These are phyloP conservation scores for Halcyon chelicuti DNA, from an alignment of 2,797 vertebrate genomes.

Conservation along the genomic window DNA sequence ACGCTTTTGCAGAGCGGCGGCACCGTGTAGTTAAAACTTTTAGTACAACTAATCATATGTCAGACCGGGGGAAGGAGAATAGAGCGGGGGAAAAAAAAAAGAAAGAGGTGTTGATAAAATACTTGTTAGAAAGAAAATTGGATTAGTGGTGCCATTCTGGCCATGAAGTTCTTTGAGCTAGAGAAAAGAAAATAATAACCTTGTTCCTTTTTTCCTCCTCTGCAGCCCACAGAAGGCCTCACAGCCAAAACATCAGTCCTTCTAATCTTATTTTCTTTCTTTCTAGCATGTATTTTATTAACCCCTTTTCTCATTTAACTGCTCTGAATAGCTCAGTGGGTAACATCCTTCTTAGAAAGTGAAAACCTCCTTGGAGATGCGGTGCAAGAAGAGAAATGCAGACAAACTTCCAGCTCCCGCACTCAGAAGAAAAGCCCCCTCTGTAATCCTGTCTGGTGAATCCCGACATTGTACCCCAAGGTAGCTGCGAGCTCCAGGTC, in stretches of 20 bases:
- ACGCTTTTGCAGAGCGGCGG: neutral
- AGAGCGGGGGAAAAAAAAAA: neutral
- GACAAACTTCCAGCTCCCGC: slow-evolving; percentile 55
- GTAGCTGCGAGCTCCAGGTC: slow-evolving; percentile 22
- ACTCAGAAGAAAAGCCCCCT: slow-evolving; percentile 65
- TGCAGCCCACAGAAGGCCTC: slow-evolving; percentile 66
- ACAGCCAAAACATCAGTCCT: slow-evolving; percentile 71
- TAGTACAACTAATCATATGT: neutral
- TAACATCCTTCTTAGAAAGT: slow-evolving; percentile 78
- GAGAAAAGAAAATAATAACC: slow-evolving; percentile 73
- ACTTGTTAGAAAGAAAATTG: slow-evolving; percentile 75
- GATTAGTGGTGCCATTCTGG: slow-evolving; percentile 75
- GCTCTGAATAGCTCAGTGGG: slow-evolving; percentile 82
- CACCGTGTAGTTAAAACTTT: neutral
- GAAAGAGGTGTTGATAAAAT: slow-evolving; percentile 68
- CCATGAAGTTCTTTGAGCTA: slow-evolving; percentile 68
- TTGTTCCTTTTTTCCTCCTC: slow-evolving; percentile 61
- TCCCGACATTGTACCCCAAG: slow-evolving; percentile 28
- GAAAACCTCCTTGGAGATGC: slow-evolving; percentile 77
- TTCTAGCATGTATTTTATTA: slow-evolving; percentile 78
- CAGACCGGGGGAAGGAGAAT: slow-evolving; percentile 23
- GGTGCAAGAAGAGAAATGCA: slow-evolving; percentile 68
- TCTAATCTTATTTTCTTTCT: slow-evolving; percentile 80
- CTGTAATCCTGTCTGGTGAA: slow-evolving; percentile 74
- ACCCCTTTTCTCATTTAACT: slow-evolving; percentile 82